Evolutionary conservation across 1,140 invertebrate species (phyloP), one percentile per base, ranked within the genome.

Genomic region (Saxidomus purpurata): DNA sequence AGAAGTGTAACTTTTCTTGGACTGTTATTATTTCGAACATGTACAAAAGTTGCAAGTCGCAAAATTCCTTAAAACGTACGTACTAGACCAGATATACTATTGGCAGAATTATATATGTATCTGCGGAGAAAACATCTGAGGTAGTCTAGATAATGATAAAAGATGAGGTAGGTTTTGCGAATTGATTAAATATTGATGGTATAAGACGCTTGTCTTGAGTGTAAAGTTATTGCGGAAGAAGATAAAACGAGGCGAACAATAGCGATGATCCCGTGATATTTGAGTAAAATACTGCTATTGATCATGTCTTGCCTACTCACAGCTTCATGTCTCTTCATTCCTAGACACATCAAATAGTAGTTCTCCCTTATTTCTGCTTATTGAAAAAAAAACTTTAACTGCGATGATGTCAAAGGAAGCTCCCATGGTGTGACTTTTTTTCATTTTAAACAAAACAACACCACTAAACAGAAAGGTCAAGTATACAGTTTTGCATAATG

Each of bases 171-270:
- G 52, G 2, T 77, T 40, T 74, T 77, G 17, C 13, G 43, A 31
- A 77, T 52, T 77, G 74, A 77, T 77, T 77, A 77, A 77, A 77
- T 77, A 77, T 77, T 77, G 74, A 77, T 47, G 74, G 74, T 28
- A 31, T 49, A 77, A 52, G 43, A 52, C 74, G 40, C 47, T 49
- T 77, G 40, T 49, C 43, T 25, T 49, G 74, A 49, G n/a, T 52
- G 38, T 77, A 31, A 25, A 52, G 43, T 52, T 49, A 77, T 77
- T 49, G 40, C 11, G 1, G 36, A 19, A 25, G 25, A 49, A 25
- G 74, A 77, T 77, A 77, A 25, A 77, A 31, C 8, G 13, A 47
- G 40, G n/a, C 74, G 25, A 77, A 77, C 74, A 77, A 49, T 52
- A 28, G 36, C 36, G 3, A 77, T 6, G 3, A 49, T 77, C 74